phyloP scores from a whole-genome alignment of 2,113 vertebrate species.

The Desmodus rotundus region DNA sequence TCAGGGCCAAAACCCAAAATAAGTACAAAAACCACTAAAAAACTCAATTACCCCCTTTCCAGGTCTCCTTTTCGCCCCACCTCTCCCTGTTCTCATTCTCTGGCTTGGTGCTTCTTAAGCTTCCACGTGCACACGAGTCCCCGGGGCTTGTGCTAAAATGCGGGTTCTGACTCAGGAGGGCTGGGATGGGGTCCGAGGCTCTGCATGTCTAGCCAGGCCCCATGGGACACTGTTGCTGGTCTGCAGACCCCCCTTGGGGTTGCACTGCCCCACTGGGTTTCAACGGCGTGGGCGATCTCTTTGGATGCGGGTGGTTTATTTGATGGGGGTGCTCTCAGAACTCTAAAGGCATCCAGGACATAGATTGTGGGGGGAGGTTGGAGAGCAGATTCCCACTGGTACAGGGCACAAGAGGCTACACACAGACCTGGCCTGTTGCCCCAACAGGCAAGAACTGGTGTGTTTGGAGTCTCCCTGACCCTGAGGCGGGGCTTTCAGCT shows the following conservation, averaged over 20 bases:
- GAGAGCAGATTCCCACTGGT: neutral
- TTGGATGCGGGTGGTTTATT: no score
- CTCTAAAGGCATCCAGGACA: neutral
- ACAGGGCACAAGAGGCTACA: accelerated
- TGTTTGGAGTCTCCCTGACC: neutral
- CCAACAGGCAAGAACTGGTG: accelerated
- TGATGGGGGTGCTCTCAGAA: no score
- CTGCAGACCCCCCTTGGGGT: no score
- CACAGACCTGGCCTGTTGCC: accelerated
- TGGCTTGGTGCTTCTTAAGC: neutral
- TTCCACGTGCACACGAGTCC: neutral
- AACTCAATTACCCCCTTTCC: neutral
- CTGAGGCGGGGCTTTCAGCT: neutral
- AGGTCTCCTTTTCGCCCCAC: neutral
- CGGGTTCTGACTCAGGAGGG: neutral
- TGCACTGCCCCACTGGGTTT: no score
- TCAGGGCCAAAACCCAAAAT: neutral
- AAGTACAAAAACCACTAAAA: neutral
- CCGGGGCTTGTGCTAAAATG: neutral
- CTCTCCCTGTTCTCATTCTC: neutral
- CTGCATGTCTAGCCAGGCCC: neutral
- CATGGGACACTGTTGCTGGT: neutral
- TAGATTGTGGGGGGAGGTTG: neutral
- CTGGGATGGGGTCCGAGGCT: neutral
- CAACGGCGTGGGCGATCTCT: no score